These are phyloP conservation scores for Phylloscopus whistleri DNA, from an alignment of 2,113 vertebrate genomes.

Conservation along the genomic window DNA sequence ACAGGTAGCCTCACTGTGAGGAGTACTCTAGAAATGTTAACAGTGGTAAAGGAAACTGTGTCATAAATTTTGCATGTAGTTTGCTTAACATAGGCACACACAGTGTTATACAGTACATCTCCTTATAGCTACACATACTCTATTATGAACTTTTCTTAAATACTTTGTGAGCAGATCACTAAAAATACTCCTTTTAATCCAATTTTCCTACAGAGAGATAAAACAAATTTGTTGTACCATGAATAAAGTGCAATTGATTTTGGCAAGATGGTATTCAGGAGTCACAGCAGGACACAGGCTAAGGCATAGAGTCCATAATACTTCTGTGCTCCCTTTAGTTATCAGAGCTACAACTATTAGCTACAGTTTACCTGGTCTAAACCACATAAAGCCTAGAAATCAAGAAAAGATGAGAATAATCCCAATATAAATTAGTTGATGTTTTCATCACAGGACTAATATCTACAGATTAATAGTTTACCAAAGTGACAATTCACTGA, in stretches of 20 bases:
- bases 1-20: neutral
- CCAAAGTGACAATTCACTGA: neutral
- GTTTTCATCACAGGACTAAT: neutral
- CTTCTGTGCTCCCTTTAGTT: neutral
- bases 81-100: neutral
- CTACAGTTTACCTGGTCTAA: neutral
- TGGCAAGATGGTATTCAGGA: neutral
- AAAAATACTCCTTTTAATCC: neutral
- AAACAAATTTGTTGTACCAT: neutral
- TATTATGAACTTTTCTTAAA: neutral
- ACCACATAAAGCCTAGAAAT: neutral
- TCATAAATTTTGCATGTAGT: neutral
- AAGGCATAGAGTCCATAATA: neutral
- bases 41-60: neutral
- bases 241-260: neutral
- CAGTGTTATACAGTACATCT: neutral
- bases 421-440: neutral
- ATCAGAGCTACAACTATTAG: neutral
- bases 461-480: neutral
- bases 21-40: neutral
- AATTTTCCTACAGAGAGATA: neutral
- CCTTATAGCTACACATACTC: neutral
- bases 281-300: neutral
- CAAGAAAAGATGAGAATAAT: neutral
- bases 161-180: rapidly evolving